phyloP scores from a whole-genome alignment of 1,140 invertebrate genomes.

The Drosophila mayri region DNA sequence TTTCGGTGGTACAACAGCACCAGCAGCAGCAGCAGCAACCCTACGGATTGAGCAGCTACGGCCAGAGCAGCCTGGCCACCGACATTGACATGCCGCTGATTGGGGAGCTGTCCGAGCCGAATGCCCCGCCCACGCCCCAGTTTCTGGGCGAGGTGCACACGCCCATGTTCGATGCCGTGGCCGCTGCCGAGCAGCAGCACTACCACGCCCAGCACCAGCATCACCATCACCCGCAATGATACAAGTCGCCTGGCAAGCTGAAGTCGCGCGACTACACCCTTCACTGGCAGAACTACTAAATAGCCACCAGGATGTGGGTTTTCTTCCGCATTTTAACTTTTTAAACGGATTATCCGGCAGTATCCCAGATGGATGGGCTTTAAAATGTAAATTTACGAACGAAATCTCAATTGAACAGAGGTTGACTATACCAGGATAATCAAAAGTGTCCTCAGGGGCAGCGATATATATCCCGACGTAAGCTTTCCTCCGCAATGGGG shows the following conservation, averaged over 20 bases:
- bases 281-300: constrained; percentile 70
- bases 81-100: constrained; percentile 82
- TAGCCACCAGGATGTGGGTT: not conserved
- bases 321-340: not conserved
- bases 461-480: not conserved
- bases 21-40: constrained; percentile 60
- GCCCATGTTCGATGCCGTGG: constrained; percentile 82
- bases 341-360: not conserved
- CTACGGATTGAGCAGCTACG: constrained; percentile 67
- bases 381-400: constrained; percentile 7
- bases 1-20: constrained; percentile 69
- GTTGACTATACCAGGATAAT: not conserved
- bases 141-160: constrained; percentile 82
- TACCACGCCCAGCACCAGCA: constrained; percentile 78
- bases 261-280: constrained; percentile 69
- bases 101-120: constrained; percentile 75
- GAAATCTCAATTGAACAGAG: constrained; percentile 36
- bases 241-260: constrained; percentile 60
- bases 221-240: constrained; percentile 76
- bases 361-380: not conserved
- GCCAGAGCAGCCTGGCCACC: constrained; percentile 65
- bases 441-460: not conserved
- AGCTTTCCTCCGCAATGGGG: constrained; percentile 8
- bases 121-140: constrained; percentile 78
- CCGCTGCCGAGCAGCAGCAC: constrained; percentile 80